A percentile compares a stretch with the other conserved stretches of the same genome.
phyloP scores from a whole-genome alignment of 30 jellyfish, hydroid and myxozoan genomes.

The Morbakka virulenta region DNA sequence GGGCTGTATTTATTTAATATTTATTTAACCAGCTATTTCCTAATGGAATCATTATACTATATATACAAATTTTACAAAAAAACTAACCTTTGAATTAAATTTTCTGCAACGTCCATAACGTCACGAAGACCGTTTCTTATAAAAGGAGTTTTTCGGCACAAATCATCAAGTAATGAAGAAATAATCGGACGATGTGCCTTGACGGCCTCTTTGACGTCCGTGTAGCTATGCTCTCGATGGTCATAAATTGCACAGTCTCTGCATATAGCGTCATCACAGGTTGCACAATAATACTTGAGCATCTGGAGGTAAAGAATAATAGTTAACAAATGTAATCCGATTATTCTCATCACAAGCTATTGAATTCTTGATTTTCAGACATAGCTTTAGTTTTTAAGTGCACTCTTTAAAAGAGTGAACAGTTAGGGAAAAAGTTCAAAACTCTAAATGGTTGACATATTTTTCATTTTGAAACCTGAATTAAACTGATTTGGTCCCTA shows the following conservation, averaged over 20 bases:
- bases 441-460: too few species aligned
- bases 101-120: constrained; percentile 61
- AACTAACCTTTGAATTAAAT: constrained; percentile 64
- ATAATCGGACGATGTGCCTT: constrained; percentile 70
- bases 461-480: too few species aligned
- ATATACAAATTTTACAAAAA: neutral
- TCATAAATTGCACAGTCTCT: constrained; percentile 96
- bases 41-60: neutral
- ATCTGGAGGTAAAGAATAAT: constrained; percentile 28
- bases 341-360: too few species aligned
- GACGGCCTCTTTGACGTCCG: constrained; percentile 95
- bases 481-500: too few species aligned
- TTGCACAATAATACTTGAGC: constrained; percentile 91
- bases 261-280: constrained; percentile 95
- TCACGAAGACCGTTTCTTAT: constrained; percentile 72
- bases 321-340: neutral
- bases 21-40: neutral
- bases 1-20: too few species aligned
- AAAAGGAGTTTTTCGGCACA: constrained; percentile 72
- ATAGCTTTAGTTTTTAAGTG: too few species aligned
- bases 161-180: constrained; percentile 57
- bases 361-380: too few species aligned
- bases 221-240: constrained; percentile 92
- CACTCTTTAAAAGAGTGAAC: too few species aligned
- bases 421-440: too few species aligned